Conservation (phyloP, 2,888 invertebrate species). For the Arctia plantaginis region DNA sequence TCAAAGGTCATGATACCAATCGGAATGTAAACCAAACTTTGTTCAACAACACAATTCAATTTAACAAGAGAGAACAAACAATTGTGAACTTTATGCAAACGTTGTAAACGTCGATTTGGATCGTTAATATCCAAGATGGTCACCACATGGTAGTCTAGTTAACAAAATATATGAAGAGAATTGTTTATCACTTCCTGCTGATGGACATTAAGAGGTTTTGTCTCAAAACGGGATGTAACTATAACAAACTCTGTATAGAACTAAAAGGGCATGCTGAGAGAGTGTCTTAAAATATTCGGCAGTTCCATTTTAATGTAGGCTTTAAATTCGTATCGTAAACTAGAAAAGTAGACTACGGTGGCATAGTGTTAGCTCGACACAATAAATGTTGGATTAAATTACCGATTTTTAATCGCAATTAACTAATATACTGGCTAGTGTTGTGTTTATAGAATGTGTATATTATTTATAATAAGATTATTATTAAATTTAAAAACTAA, state of each 20-base stretch:
- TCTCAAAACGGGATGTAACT: constrained; percentile 52
- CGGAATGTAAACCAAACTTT: constrained; percentile 51
- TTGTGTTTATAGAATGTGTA: not conserved
- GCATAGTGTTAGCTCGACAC: not conserved
- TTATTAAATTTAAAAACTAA: no score
- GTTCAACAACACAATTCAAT: constrained; percentile 53
- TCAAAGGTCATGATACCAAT: constrained; percentile 42
- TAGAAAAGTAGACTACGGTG: not conserved
- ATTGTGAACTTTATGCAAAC: constrained; percentile 59
- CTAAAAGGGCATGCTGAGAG: constrained; percentile 30
- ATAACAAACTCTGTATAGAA: constrained; percentile 47
- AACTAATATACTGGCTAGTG: not conserved
- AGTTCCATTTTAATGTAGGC: not conserved
- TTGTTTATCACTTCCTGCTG: constrained; percentile 76
- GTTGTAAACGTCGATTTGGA: constrained; percentile 46
- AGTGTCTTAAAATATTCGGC: constrained; percentile 7
- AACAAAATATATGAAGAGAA: constrained; percentile 77
- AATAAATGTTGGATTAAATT: not conserved
- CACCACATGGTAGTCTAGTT: constrained; percentile 73
- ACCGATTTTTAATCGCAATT: not conserved
- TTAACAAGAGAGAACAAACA: constrained; percentile 52
- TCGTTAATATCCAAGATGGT: constrained; percentile 55
- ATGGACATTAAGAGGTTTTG: constrained; percentile 73
- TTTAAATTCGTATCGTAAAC: not conserved
- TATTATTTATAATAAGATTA: no score